A percentile compares a stretch with the other conserved stretches of the same genome.
These are phyloP conservation scores for Zosterops borbonicus DNA, from an alignment of 2,113 vertebrate genomes.

Conservation along the genomic window DNA sequence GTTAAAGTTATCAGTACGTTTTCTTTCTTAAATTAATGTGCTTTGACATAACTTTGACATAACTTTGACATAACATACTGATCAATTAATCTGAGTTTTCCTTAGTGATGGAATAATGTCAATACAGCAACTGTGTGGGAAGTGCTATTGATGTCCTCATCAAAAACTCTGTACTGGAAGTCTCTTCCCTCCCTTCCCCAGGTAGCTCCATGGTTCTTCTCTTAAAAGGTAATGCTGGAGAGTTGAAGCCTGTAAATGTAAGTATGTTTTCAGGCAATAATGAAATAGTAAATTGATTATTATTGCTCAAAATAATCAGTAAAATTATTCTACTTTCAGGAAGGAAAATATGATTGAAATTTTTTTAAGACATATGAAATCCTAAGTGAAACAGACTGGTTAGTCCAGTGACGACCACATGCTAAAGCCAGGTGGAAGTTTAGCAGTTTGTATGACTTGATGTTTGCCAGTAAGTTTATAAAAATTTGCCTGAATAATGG, in stretches of 20 bases:
- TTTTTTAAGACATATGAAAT: not conserved
- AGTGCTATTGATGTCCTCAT: not conserved
- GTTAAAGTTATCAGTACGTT: not conserved
- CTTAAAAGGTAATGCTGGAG: not conserved
- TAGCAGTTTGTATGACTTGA: not conserved
- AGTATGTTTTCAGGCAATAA: not conserved
- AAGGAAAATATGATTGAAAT: not conserved
- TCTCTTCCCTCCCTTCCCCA: not conserved
- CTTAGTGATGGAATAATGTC: not conserved
- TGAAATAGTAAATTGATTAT: not conserved
- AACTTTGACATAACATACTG: not conserved
- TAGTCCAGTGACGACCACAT: not conserved
- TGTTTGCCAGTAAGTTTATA: not conserved
- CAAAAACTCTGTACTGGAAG: not conserved
- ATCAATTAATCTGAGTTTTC: not conserved
- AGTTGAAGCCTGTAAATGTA: not conserved
- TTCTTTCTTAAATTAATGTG: not conserved
- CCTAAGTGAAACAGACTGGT: not conserved
- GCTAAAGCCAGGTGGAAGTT: not conserved
- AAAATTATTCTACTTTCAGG: not conserved
- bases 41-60: not conserved
- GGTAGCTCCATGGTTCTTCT: not conserved
- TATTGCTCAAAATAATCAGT: not conserved
- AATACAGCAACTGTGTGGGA: not conserved
- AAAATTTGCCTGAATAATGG: not conserved